Percentiles rank a stretch among this genome's conserved stretches.
These are phyloP conservation scores for Carcinoscorpius rotundicauda DNA, from an alignment of 1,140 invertebrate genomes.

Conservation along the genomic window DNA sequence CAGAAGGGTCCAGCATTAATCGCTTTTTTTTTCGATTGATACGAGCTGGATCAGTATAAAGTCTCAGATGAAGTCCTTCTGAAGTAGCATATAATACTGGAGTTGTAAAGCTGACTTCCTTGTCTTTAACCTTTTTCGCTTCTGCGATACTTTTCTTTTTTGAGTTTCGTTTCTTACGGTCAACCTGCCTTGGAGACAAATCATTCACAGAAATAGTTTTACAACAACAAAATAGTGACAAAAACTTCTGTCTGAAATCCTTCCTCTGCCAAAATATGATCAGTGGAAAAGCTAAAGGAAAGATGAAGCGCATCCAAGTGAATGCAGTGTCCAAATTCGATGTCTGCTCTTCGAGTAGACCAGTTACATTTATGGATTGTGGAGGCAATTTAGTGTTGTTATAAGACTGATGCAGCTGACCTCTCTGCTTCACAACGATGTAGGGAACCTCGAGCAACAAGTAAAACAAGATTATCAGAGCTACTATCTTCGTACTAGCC, in stretches of 20 bases:
- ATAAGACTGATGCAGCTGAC: no score
- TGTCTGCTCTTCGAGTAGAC: not conserved
- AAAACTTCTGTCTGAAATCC: conserved; percentile 20
- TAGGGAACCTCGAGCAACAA: no score
- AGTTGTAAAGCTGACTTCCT: conserved; percentile 15
- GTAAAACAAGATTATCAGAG: no score
- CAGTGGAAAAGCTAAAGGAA: conserved; percentile 11
- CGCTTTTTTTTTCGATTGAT: not conserved
- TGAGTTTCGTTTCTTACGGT: conserved; percentile 3
- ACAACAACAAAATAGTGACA: conserved; percentile 17
- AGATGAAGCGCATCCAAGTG: conserved; percentile 19
- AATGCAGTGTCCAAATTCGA: conserved; percentile 17
- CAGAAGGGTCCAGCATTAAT: no score
- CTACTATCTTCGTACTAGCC: no score
- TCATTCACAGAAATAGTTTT: conserved; percentile 5
- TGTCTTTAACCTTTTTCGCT: conserved; percentile 7
- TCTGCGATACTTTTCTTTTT: not conserved
- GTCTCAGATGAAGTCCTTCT: conserved; percentile 22
- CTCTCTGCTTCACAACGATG: no score
- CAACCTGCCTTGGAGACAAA: conserved; percentile 10
- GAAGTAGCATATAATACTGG: conserved; percentile 23
- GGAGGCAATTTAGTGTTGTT: not conserved
- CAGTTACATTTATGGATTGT: no score
- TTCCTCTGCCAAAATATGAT: conserved; percentile 17
- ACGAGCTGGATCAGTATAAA: conserved; percentile 1